These are phyloP conservation scores for Acleris laterana DNA, from an alignment of 2,888 invertebrate genomes.

Conservation along the genomic window DNA sequence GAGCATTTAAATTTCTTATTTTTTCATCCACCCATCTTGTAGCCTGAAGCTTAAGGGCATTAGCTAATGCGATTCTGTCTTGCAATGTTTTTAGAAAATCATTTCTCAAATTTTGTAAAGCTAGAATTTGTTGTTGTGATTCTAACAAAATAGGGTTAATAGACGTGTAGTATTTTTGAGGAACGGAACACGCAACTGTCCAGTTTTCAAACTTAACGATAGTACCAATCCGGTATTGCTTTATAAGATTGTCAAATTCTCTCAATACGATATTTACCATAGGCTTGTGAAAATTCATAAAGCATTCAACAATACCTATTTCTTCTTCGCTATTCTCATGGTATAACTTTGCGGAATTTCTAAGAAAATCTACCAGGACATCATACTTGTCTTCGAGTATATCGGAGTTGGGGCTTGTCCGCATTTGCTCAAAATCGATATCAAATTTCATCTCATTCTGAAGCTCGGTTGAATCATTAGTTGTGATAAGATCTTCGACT, in stretches of 20 bases:
- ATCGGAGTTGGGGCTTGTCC: slow-evolving; percentile 57
- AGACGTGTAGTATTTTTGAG: slow-evolving; percentile 38
- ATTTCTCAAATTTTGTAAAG: slow-evolving; percentile 66
- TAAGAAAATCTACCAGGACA: slow-evolving; percentile 48
- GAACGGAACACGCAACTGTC: no score
- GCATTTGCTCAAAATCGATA: slow-evolving; percentile 63
- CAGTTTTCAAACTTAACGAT: background rate
- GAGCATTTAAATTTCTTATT: slow-evolving; percentile 55
- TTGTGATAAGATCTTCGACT: slow-evolving; percentile 69
- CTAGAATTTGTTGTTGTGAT: slow-evolving; percentile 61
- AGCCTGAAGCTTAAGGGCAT: slow-evolving; percentile 59
- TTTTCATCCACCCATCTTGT: slow-evolving; percentile 65
- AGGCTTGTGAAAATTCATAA: slow-evolving; percentile 53
- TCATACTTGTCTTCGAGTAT: slow-evolving; percentile 59
- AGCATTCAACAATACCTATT: slow-evolving; percentile 61
- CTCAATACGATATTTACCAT: slow-evolving; percentile 59
- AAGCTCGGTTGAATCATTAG: slow-evolving; percentile 61
- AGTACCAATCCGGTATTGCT: slow-evolving; percentile 56
- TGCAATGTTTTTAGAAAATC: slow-evolving; percentile 70
- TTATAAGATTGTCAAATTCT: slow-evolving; percentile 65
- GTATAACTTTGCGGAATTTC: slow-evolving; percentile 57
- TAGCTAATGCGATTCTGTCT: slow-evolving; percentile 57
- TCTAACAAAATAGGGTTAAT: slow-evolving; percentile 57
- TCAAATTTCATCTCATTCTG: slow-evolving; percentile 63
- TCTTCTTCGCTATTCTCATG: slow-evolving; percentile 60